Evolutionary conservation across 2,797 vertebrate genomes (phyloP).

Genomic region (Tenualosa ilisha): DNA sequence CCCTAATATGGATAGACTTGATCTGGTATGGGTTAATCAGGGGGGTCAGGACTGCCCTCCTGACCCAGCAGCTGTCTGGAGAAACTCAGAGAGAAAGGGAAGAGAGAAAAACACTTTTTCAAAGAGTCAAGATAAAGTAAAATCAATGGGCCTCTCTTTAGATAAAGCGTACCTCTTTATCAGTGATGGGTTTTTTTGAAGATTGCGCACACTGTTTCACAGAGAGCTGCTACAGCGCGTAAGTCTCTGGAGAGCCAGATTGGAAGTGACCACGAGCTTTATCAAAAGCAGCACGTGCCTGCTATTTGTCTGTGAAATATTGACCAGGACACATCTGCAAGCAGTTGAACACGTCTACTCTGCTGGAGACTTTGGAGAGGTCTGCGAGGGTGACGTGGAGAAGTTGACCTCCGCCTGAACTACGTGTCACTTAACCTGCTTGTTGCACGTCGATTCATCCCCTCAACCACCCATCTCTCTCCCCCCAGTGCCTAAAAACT

Average conservation of each 20-base stretch:
- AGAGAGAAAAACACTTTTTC: not conserved
- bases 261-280: conserved; percentile 75
- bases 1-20: not conserved
- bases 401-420: conserved; percentile 76
- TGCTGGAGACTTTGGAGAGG: conserved; percentile 70
- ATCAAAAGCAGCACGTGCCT: conserved; percentile 73
- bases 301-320: conserved; percentile 73
- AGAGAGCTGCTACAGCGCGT: conserved; percentile 53
- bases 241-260: conserved; percentile 70
- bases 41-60: not conserved
- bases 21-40: not conserved
- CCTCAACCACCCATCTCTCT: conserved; percentile 54
- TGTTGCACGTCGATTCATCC: conserved; percentile 74
- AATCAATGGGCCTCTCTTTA: not conserved
- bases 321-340: conserved; percentile 79
- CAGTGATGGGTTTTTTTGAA: conserved; percentile 43
- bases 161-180: conserved; percentile 29
- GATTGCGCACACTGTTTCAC: conserved; percentile 56
- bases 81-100: not conserved
- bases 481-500: not conserved
- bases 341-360: conserved; percentile 75
- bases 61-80: not conserved
- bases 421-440: conserved; percentile 77
- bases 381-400: conserved; percentile 73
- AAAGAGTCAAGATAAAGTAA: conserved; percentile 5